Evolutionary conservation across 2,113 vertebrate species (phyloP).

Genomic region (Campylorhamphus procurvoides): DNA sequence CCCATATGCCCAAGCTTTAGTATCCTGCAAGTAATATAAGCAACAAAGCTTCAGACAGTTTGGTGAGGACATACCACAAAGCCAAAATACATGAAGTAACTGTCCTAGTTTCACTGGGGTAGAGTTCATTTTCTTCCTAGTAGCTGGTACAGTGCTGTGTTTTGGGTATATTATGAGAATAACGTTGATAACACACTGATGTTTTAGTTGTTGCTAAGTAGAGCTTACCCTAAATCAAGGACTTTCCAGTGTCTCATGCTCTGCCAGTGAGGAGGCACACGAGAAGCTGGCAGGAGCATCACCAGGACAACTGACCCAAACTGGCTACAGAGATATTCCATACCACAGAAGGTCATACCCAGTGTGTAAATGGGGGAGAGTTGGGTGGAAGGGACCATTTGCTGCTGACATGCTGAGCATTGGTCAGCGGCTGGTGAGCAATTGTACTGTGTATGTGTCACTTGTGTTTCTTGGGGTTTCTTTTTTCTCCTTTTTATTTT

Average conservation of each 20-base stretch:
- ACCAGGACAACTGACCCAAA: neutral
- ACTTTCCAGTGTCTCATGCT: neutral
- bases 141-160: neutral
- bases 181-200: neutral
- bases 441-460: neutral
- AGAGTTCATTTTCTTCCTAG: neutral
- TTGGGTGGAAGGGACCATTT: neutral
- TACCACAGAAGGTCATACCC: neutral
- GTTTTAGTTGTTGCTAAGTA: slow-evolving; percentile 1
- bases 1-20: neutral
- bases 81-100: neutral
- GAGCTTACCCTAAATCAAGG: neutral
- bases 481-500: neutral
- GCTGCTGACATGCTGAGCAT: neutral
- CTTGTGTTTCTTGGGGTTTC: neutral
- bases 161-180: neutral
- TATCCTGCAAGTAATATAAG: neutral
- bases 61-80: neutral
- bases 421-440: fast-evolving
- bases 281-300: neutral
- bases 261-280: neutral
- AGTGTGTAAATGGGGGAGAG: neutral
- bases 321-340: neutral
- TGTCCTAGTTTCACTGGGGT: neutral
- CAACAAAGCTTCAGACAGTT: neutral